Evolutionary conservation across 2,888 invertebrate species (phyloP), one percentile per base, ranked within the genome.

Genomic region (Trissonchulus sp.): DNA sequence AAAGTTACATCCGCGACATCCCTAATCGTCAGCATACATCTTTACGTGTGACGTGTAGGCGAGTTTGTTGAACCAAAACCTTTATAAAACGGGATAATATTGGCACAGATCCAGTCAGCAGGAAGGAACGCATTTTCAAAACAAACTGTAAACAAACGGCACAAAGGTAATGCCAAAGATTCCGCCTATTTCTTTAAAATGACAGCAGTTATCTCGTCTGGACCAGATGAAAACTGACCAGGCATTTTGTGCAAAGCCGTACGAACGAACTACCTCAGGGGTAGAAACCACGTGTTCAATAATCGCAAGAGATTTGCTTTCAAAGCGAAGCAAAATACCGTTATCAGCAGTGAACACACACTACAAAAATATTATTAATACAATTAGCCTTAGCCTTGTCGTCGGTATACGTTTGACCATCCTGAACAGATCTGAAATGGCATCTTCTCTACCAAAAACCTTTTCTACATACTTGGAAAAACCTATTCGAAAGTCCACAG

Each of bases 401-500:
- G 68, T 34, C 35, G n/a, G 8, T 34, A 28, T 15, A 65, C 8
- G 8, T 8, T 33, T 65, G 33, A 34, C n/a, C n/a, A 28, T 65
- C 35, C 35, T 33, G 35, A 28, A 65, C 28, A 33, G n/a, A 23
- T 48, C 48, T 15, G 48, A 23, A 48, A 48, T 48, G 8, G 23
- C 8, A 48, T 23, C 23, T 15, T 48, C 48, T 48, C 68, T 65
- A 28, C 68, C 68, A 8, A 33, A 34, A 33, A 65, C 35, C 35
- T 65, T 65, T n/a, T 65, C n/a, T 28, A 65, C 35, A 65, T 65
- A 65, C 28, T 30, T 65, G 28, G n/a, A 65, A 65, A 65, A 65
- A 30, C 28, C 15, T 65, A 34, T n/a, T n/a, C 8, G 8, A n/a
- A 65, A 15, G 8, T 33, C 68, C 68, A 15, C 15, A 8, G 8